Conservation (phyloP, 1,140 invertebrate genomes). For the Drosophila pallidifrons region DNA sequence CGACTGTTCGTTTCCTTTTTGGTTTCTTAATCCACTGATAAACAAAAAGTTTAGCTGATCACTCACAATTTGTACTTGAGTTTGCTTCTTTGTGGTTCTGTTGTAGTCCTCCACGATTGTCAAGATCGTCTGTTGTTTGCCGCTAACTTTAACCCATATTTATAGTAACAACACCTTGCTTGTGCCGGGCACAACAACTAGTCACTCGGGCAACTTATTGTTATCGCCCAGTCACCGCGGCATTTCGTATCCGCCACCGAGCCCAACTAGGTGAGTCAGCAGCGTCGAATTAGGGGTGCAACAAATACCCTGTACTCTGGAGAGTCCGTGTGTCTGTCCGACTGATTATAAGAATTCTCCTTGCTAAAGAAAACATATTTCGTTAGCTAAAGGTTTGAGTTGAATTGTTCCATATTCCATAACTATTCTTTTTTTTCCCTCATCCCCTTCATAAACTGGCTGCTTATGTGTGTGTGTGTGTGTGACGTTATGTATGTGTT, state of each 20-base stretch:
- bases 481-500: not conserved
- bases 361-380: not conserved
- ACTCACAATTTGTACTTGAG: constrained; percentile 23
- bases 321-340: not conserved
- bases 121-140: constrained; percentile 50
- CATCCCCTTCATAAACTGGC: constrained; percentile 14
- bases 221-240: constrained; percentile 87
- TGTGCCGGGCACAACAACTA: constrained; percentile 86
- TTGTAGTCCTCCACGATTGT: constrained; percentile 15
- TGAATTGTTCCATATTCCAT: not conserved
- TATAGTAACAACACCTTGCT: constrained; percentile 86
- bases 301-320: constrained; percentile 2
- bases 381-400: not conserved
- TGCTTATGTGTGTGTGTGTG: not conserved
- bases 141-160: constrained; percentile 78
- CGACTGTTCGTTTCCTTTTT: not conserved
- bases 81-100: constrained; percentile 39
- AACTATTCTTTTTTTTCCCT: not conserved
- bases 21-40: constrained; percentile 5
- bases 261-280: constrained; percentile 87
- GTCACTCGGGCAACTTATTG: constrained; percentile 85
- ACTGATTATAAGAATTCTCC: too few species aligned
- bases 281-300: not conserved
- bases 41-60: constrained; percentile 27
- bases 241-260: constrained; percentile 91